Base-by-base conservation (phyloP, 1,140 invertebrate species). In the Hormaphis cornu region DNA sequence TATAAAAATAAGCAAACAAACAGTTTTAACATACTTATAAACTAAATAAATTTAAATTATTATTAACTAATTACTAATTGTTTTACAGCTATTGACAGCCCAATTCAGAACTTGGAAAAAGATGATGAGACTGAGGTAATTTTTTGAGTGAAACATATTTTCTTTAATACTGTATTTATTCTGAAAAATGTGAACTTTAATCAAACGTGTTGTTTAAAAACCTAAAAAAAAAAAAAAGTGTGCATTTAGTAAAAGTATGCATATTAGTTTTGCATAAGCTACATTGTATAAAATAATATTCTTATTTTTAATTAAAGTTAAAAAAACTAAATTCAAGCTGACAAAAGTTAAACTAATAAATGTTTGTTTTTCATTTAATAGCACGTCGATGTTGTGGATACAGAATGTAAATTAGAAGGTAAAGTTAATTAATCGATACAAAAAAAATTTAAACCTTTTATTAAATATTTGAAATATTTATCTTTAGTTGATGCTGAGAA, bases 1-100 rank as follows among this genome's bases (percentile, higher is more conserved):
- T 56, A 56, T 56, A n/a, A 56, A 56, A 56, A 56, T 56, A 56
- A 35, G 53, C 53, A 56, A 56, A 18, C 20, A 56, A 37, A 37
- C 53, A 56, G 24, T 56, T 37, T 37, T 3, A 56, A 58, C 20
- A 58, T 37, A 1, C 33, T 58, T 58, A 58, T 10, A 16, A 22
- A 24, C 33, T 56, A 37, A 53, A 53, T 53, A 52, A 26, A 33
- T 33, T 53, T 53, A 53, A 24, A 53, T 30, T 53, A 18, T 12
- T n/a, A n/a, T 16, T 30, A 20, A 14, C 35, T 20, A 35, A 16
- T 33, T 22, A 42, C n/a, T 20, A 44, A 61, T 44, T 26, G 18
- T 63, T 63, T 66, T 66, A n/a, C 42, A 66, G 61, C 50, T 5
- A 48, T 20, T 20, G 30, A 56, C n/a, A 28, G 26, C 18, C 14